Conservation (phyloP, 2,797 vertebrate species). For the Enteromius trimaculatus region DNA sequence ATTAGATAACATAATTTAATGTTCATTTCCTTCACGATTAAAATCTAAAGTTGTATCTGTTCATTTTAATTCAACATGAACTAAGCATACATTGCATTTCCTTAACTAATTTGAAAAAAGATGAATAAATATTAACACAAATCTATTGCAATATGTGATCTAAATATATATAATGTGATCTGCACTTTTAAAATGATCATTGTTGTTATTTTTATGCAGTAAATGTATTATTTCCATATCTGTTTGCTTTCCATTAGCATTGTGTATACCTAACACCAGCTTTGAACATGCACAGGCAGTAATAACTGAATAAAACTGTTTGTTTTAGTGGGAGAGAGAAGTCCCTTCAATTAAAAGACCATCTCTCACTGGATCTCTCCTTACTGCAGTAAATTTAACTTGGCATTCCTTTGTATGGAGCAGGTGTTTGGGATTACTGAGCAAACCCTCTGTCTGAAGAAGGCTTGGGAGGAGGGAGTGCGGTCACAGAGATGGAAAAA, state of each 20-base stretch:
- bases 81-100: background rate
- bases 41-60: background rate
- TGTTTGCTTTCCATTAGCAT: background rate
- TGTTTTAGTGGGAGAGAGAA: slow-evolving; percentile 44
- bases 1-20: background rate
- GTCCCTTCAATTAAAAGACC: slow-evolving; percentile 85
- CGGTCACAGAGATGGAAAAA: slow-evolving; percentile 54
- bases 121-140: background rate
- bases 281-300: background rate
- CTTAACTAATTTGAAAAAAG: background rate
- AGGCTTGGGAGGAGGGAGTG: slow-evolving; percentile 28
- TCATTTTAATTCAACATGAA: background rate
- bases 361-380: slow-evolving; percentile 81
- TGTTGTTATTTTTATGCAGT: background rate
- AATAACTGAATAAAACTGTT: slow-evolving; percentile 8
- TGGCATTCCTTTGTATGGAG: slow-evolving; percentile 85
- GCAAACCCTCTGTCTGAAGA: slow-evolving; percentile 70
- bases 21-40: background rate
- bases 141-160: background rate
- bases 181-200: background rate
- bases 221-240: background rate
- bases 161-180: background rate
- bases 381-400: slow-evolving; percentile 89
- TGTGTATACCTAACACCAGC: background rate
- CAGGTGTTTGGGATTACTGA: slow-evolving; percentile 90